A percentile compares a stretch with the other conserved stretches of the same genome.
phyloP scores from a whole-genome alignment of 2,113 vertebrate species.

The Martes martes region DNA sequence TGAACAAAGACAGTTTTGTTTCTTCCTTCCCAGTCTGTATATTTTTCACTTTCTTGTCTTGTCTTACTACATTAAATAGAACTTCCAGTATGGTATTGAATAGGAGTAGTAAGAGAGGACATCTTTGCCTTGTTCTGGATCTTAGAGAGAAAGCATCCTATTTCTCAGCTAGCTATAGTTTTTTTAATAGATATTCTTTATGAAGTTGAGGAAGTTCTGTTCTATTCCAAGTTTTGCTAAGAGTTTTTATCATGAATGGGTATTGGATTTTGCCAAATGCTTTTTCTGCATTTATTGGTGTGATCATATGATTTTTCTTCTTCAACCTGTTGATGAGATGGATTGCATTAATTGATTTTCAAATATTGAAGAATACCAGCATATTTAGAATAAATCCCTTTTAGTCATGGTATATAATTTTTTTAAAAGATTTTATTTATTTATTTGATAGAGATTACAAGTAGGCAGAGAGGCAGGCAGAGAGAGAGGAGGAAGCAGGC shows the following conservation, averaged over 20 bases:
- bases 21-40: neutral
- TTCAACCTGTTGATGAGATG: neutral
- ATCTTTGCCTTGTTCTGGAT: neutral
- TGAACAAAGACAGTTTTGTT: neutral
- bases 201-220: neutral
- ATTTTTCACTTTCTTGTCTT: neutral
- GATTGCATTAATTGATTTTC: neutral
- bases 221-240: neutral
- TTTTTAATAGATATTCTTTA: neutral
- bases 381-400: neutral
- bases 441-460: too few relatives aligned
- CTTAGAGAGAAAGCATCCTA: neutral
- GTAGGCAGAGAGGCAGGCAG: too few relatives aligned
- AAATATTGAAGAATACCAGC: neutral
- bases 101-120: neutral
- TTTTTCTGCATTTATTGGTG: neutral
- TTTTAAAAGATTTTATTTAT: neutral
- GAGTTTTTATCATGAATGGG: neutral
- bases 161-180: neutral
- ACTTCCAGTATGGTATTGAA: neutral
- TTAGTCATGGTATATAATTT: neutral
- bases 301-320: neutral
- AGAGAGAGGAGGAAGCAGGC: too few relatives aligned
- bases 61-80: neutral
- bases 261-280: neutral